Percentiles rank a stretch among this genome's conserved stretches.
These are phyloP conservation scores for Cottus gobio DNA, from an alignment of 2,113 vertebrate genomes.

Conservation along the genomic window DNA sequence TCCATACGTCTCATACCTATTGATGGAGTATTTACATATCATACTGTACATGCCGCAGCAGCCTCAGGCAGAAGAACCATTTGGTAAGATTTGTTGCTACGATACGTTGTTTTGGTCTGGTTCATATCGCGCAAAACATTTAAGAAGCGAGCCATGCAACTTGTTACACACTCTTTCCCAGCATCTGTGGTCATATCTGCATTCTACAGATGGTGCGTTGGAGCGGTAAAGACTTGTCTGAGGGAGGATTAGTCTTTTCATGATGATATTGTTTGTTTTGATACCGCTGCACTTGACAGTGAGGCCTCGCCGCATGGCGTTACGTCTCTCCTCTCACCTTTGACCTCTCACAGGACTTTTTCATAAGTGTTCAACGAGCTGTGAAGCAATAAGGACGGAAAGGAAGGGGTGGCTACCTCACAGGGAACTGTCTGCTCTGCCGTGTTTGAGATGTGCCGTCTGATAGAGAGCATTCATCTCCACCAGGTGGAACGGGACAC, in stretches of 20 bases:
- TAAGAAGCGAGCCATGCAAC: conserved; percentile 54
- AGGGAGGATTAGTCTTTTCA: conserved; percentile 5
- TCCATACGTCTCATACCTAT: not conserved
- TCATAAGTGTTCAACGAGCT: not conserved
- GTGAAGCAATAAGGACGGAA: not conserved
- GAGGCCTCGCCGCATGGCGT: not conserved
- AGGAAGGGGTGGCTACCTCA: conserved; percentile 6
- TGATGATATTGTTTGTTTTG: not conserved
- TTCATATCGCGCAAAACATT: conserved; percentile 61
- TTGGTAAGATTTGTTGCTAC: conserved; percentile 50
- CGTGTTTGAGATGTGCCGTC: conserved; percentile 59
- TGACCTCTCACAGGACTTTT: conserved; percentile 32
- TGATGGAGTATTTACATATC: not conserved
- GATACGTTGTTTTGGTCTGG: conserved; percentile 71
- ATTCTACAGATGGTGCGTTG: not conserved
- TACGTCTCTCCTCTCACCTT: conserved; percentile 19
- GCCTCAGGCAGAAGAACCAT: conserved; percentile 15
- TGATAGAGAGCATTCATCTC: conserved; percentile 73
- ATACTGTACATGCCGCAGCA: not conserved
- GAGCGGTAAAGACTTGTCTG: conserved; percentile 24
- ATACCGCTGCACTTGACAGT: too few species aligned
- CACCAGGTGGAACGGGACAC: conserved; percentile 75
- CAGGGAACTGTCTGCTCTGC: conserved; percentile 26
- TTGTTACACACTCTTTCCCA: conserved; percentile 50
- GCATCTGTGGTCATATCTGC: conserved; percentile 40